Evolutionary conservation across 2,888 invertebrate genomes (phyloP).

Genomic region (Trichacis sp.): DNA sequence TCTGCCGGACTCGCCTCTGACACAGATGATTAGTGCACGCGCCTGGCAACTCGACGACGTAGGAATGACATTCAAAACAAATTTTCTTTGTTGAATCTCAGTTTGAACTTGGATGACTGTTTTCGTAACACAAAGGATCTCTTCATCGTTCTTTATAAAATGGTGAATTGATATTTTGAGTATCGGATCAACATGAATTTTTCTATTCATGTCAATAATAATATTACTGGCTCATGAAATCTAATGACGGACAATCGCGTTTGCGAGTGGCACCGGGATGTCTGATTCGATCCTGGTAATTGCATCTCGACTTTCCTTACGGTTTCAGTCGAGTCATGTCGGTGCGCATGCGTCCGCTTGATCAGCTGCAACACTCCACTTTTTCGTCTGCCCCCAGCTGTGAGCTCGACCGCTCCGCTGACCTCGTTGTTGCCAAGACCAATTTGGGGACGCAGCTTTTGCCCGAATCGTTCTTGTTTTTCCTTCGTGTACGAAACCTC

Average conservation of each 20-base stretch:
- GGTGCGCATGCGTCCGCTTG: conserved; percentile 53
- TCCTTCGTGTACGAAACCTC: too few relatives aligned
- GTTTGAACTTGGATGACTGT: too few relatives aligned
- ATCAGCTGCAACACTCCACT: conserved; percentile 67
- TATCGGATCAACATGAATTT: too few relatives aligned
- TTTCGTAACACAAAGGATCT: too few relatives aligned
- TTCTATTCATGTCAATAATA: too few relatives aligned
- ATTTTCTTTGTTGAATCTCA: conserved; percentile 5
- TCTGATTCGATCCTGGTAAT: conserved; percentile 9
- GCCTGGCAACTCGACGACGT: conserved; percentile 34
- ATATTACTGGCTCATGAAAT: too few relatives aligned
- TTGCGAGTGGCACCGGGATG: neutral
- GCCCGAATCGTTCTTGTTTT: neutral
- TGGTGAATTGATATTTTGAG: too few relatives aligned
- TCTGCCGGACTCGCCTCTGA: conserved; percentile 30
- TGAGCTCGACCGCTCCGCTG: conserved; percentile 64
- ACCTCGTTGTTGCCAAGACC: conserved; percentile 55
- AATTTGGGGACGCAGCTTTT: conserved; percentile 35
- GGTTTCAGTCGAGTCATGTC: conserved; percentile 24
- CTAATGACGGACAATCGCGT: neutral
- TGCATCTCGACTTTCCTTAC: neutral
- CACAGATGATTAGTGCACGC: conserved; percentile 34
- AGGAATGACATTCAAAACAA: neutral
- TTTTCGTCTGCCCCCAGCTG: conserved; percentile 60
- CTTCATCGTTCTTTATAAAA: too few relatives aligned